Evolutionary conservation across 2,797 vertebrate species (phyloP), one percentile per base, ranked within the genome.

Genomic region (Epinephelus coioides): DNA sequence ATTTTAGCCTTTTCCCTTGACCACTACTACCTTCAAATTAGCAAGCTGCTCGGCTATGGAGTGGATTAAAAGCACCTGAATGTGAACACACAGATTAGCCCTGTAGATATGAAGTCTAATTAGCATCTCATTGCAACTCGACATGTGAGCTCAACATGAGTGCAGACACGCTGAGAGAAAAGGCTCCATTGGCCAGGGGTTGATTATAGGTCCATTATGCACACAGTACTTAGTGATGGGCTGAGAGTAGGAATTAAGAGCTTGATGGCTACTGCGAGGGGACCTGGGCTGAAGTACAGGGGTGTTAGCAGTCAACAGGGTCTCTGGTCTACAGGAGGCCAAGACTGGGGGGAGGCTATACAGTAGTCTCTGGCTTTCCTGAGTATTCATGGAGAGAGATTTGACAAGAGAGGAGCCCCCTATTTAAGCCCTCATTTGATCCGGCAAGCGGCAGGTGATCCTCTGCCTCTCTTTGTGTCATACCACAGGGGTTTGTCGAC

Each of bases 121-220:
- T 94, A 92, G 90, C 93, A 94, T 94, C 89, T 94, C 93, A 93
- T 91, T 93, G 92, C 92, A 91, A 81, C 90, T 86, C 90, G 71
- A 93, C 92, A 90, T 91, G 89, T 79, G 2, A 91, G 89, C 90
- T 93, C 92, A 75, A 92, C 88, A 77, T 93, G 93, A 92, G 91
- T 86, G 91, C 89, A 85, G 93, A 92, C 91, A 88, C 71, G 88
- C 91, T 93, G 92, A 82, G 92, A 93, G 90, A 88, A 91, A 92
- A 92, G 86, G 87, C 89, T 84, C 81, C 81, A 82, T 88, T 91
- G 91, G 93, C 88, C 90, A 89, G 79, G 78, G 91, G 90, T 92
- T 95, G 93, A 95, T 95, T 95, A 94, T 91, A 87, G 93, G 77
- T 83, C 92, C 88, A 93, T 94, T 94, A 91, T 93, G 89, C 92